Base-by-base conservation (phyloP, 2,888 invertebrate species). In the Monochamus alternatus region DNA sequence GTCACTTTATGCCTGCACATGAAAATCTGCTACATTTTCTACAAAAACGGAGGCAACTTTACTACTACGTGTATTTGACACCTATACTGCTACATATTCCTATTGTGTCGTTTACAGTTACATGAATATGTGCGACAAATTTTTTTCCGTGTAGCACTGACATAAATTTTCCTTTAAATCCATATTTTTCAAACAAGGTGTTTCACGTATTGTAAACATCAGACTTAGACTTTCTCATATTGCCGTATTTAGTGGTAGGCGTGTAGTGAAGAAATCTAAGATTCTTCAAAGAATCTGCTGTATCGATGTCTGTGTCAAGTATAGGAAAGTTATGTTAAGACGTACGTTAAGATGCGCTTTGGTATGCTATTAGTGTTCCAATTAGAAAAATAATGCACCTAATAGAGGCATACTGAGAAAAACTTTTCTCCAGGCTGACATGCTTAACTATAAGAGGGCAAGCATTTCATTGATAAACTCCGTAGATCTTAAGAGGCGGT, bases 401-500 rank as follows among this genome's bases (percentile, higher is more conserved):
- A 63, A 63, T 63, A 1, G 32, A 14, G 9, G 3, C 44, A 12
- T 64, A 22, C 30, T 9, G 22, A 64, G 44, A 5, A 22, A 64
- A 47, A 64, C 22, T 12, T 64, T 64, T 64, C 38, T 64, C 64
- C 12, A 22, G 3, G 3, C 47, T 30, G 64, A 47, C 64, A 44
- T 14, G 55, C 55, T 55, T 55, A n/a, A 22, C 55, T 55, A 3
- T 47, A 47, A 43, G 4, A 55, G 14, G 22, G 0, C 64, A 8
- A 64, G 47, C 64, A 63, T 59, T 65, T 59, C 43, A 38, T 47
- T 47, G 22, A 44, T 64, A 22, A 14, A 44, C 63, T 64, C 9
- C 14, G 47, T 64, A 10, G 64, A 64, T 64, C 30, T 4, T 58
- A 32, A 55, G 64, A 44, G 58, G 59, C 60, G 65, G 65, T 65